phyloP scores from a whole-genome alignment of 2,797 vertebrate species.

The Pygocentrus nattereri region DNA sequence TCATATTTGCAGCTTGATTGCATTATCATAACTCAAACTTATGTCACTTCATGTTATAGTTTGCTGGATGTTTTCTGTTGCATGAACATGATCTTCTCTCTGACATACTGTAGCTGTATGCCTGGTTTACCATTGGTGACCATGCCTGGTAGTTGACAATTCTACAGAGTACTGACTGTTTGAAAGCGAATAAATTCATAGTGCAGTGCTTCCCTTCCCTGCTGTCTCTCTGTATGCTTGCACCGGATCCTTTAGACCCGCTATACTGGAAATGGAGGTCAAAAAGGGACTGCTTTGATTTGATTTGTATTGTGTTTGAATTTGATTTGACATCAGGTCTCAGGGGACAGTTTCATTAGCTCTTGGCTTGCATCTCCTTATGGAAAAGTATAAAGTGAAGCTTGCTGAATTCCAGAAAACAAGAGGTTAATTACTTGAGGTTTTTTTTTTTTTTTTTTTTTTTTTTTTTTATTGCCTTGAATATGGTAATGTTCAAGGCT shows the following conservation, averaged over 20 bases:
- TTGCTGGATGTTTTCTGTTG: background rate
- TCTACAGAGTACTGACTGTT: background rate
- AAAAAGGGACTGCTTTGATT: constrained; percentile 60
- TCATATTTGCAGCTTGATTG: constrained; percentile 5
- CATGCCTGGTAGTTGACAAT: too few relatives aligned
- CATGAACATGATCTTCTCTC: background rate
- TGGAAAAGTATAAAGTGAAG: constrained; percentile 30
- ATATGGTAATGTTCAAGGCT: constrained; percentile 46
- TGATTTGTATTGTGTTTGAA: constrained; percentile 60
- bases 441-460: background rate
- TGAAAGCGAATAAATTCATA: background rate
- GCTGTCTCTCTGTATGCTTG: background rate
- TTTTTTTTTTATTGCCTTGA: constrained; percentile 6
- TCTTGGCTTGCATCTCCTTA: constrained; percentile 49
- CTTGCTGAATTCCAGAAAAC: constrained; percentile 23
- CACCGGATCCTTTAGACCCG: constrained; percentile 35
- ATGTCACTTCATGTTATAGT: background rate
- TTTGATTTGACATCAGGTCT: constrained; percentile 61
- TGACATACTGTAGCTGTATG: background rate
- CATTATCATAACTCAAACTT: background rate
- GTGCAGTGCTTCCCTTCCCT: background rate
- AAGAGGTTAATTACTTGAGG: constrained; percentile 48
- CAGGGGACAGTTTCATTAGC: constrained; percentile 46
- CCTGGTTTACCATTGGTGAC: too few relatives aligned
- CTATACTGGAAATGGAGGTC: constrained; percentile 62